Evolutionary conservation across 2,797 vertebrate genomes (phyloP), one percentile per base, ranked within the genome.

Genomic region (Etheostoma nigrum): DNA sequence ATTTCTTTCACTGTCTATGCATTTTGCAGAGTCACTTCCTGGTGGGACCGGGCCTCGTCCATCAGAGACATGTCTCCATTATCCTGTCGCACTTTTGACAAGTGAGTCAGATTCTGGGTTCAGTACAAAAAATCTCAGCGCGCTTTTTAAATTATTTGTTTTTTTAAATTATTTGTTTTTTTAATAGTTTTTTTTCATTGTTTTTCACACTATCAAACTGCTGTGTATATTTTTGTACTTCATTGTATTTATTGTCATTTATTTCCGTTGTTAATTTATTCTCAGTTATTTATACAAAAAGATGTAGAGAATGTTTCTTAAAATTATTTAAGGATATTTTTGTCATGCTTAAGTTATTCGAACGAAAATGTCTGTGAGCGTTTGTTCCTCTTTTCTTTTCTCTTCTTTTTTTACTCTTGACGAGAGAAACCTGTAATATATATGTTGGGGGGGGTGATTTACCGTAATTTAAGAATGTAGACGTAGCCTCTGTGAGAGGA

Each of bases 391-490:
- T 30, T 30, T 27, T 27, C 27, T 27, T 36, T 36, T 36, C 30
- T 10, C 12, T 66, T 92, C 4, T 84, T 87, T 78, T 88, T 78
- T 84, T 89, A 88, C 89, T 84, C 77, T 91, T 70, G 86, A 88
- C 67, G 79, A 93, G 40, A 84, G 45, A 77, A 89, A 93, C 84
- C 83, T 96, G 94, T 95, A 95, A 94, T 89, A 94, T 95, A 94
- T 95, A 94, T 75, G 85, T 95, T 95, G 77, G 33, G 21, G 21
- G 21, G 23, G 78, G 79, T 96, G 92, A 96, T 96, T 95, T 95
- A 92, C 90, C 88, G 93, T 96, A 94, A 96, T 96, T 96, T 96
- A 95, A 96, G 96, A 97, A 96, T 96, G 96, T 97, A 97, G 96
- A 96, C 92, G 45, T 97, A 97, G 96, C 95, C 95, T 96, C 95